These are phyloP conservation scores for Phyllotreta striolata DNA, from an alignment of 2,888 invertebrate genomes.

Conservation along the genomic window DNA sequence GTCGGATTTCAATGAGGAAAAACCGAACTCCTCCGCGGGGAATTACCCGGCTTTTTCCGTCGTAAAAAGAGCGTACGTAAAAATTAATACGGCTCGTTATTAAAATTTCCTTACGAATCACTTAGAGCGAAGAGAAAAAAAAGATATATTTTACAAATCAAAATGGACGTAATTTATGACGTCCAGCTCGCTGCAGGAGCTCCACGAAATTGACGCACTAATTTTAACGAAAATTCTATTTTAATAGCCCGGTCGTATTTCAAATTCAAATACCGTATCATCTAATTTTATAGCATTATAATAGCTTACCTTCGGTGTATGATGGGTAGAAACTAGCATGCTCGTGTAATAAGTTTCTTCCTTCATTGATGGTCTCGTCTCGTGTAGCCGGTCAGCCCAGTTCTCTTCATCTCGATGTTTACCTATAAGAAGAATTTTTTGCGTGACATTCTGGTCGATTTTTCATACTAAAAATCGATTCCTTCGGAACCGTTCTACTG, in stretches of 20 bases:
- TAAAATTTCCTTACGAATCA: conserved; percentile 5
- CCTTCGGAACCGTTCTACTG: conserved; percentile 16
- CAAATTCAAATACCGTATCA: conserved; percentile 26
- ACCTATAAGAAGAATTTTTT: too few species aligned
- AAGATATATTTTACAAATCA: conserved; percentile 16
- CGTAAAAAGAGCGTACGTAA: too few species aligned
- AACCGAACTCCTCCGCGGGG: too few species aligned
- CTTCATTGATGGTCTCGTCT: too few species aligned
- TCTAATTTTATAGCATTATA: conserved; percentile 24
- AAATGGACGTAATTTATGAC: conserved; percentile 18
- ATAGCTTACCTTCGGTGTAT: too few species aligned
- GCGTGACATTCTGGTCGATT: too few species aligned
- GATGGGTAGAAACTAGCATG: too few species aligned
- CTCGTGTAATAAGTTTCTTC: too few species aligned
- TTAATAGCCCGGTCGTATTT: conserved; percentile 28
- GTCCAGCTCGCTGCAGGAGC: conserved; percentile 7
- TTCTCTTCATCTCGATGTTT: too few species aligned
- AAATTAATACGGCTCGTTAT: not conserved
- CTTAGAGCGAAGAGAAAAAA: not conserved
- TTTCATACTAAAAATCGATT: not conserved
- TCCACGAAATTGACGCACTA: conserved; percentile 17
- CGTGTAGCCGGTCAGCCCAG: too few species aligned
- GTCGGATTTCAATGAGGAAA: too few species aligned
- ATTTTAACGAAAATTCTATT: conserved; percentile 23
- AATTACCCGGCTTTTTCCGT: too few species aligned